These are phyloP conservation scores for Paratilapia polleni DNA, from an alignment of 2,113 vertebrate genomes.

Conservation along the genomic window DNA sequence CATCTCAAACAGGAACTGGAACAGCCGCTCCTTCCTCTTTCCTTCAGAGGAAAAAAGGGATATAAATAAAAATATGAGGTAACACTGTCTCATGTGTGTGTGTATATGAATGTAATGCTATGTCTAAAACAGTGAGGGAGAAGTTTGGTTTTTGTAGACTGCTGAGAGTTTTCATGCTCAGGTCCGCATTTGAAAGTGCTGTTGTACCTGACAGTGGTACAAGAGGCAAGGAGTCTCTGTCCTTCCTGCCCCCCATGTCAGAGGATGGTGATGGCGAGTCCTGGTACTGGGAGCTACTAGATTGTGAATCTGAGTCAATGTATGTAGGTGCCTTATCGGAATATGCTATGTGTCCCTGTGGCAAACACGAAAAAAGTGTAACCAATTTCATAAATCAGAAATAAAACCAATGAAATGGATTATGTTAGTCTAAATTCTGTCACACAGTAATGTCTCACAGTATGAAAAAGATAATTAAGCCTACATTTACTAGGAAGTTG, in stretches of 20 bases:
- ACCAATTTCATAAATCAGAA: background rate
- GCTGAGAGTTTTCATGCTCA: background rate
- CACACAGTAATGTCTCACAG: background rate
- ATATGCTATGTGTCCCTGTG: slow-evolving; percentile 64
- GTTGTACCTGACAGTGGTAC: slow-evolving; percentile 75
- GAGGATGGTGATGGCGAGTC: slow-evolving; percentile 73
- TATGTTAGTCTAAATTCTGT: background rate
- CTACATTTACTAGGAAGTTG: background rate
- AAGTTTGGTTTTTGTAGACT: background rate
- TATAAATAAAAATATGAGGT: slow-evolving; percentile 15
- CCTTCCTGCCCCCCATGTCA: slow-evolving; percentile 55
- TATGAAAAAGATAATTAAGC: background rate
- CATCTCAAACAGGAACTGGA: slow-evolving; percentile 87
- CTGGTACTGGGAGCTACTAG: slow-evolving; percentile 78
- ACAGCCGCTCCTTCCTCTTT: slow-evolving; percentile 83
- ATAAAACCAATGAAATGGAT: background rate
- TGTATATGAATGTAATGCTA: background rate
- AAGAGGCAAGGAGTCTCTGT: slow-evolving; percentile 53
- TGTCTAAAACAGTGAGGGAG: background rate
- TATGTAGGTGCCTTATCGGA: slow-evolving; percentile 48
- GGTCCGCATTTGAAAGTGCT: background rate
- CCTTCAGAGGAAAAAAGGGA: slow-evolving; percentile 61
- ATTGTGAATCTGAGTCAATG: slow-evolving; percentile 82
- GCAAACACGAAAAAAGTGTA: background rate
- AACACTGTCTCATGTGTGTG: background rate